Evolutionary conservation across 2,113 vertebrate species (phyloP).

Genomic region (Thinocorus orbignyianus): DNA sequence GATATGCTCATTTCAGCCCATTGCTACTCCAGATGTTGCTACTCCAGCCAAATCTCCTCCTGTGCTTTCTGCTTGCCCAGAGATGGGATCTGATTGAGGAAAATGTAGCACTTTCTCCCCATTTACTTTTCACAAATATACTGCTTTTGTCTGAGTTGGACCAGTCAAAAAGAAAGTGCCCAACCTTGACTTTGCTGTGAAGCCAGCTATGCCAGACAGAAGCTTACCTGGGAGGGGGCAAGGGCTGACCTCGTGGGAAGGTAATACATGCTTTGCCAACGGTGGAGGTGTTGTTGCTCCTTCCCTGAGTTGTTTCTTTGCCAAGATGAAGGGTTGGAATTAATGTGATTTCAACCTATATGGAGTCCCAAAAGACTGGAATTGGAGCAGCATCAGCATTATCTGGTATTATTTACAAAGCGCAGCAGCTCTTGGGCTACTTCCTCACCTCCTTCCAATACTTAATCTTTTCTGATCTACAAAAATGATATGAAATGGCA

Average conservation of each 20-base stretch:
- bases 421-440: not conserved
- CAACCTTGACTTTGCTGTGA: not conserved
- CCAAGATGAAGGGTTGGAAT: not conserved
- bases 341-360: not conserved
- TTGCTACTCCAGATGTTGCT: no score
- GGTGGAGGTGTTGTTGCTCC: not conserved
- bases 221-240: not conserved
- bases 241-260: not conserved
- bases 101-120: not conserved
- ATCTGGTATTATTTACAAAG: not conserved
- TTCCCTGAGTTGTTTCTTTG: not conserved
- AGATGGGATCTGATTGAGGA: not conserved
- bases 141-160: not conserved
- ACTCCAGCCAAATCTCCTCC: not conserved
- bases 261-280: not conserved
- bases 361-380: not conserved
- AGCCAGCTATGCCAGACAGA: not conserved
- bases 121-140: not conserved
- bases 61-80: not conserved
- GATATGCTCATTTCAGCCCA: not conserved
- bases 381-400: accelerated
- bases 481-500: not conserved
- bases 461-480: not conserved
- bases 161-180: not conserved
- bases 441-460: not conserved